phyloP scores from a whole-genome alignment of 2,797 vertebrate genomes.

The Paratrypauchen microcephalus region DNA sequence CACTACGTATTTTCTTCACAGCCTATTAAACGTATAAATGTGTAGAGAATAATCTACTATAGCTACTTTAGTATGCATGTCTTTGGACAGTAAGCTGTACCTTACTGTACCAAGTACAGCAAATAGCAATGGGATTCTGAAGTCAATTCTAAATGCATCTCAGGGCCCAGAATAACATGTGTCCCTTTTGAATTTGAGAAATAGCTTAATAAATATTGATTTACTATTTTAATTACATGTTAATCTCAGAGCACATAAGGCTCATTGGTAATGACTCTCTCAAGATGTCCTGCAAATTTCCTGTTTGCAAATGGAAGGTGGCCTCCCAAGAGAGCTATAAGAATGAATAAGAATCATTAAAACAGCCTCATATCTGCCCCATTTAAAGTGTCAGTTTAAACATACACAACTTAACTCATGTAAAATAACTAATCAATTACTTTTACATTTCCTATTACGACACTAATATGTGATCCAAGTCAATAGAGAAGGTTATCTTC shows the following conservation, averaged over 20 bases:
- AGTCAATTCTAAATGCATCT: constrained; percentile 34
- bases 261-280: constrained; percentile 73
- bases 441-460: constrained; percentile 26
- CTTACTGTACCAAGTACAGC: not conserved
- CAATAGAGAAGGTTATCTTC: constrained; percentile 6
- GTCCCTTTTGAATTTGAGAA: constrained; percentile 57
- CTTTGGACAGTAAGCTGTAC: not conserved
- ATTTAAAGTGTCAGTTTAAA: constrained; percentile 65
- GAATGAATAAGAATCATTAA: constrained; percentile 75
- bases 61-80: not conserved
- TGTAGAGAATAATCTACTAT: constrained; percentile 6
- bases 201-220: constrained; percentile 79
- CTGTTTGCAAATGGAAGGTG: constrained; percentile 75
- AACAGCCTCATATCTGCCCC: constrained; percentile 60
- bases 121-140: constrained; percentile 36
- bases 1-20: not conserved
- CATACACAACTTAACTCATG: constrained; percentile 36
- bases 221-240: constrained; percentile 79
- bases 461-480: constrained; percentile 16
- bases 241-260: constrained; percentile 78
- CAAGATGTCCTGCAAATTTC: constrained; percentile 72
- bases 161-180: constrained; percentile 39
- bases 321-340: constrained; percentile 72
- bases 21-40: constrained; percentile 11
- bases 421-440: constrained; percentile 54